Evolutionary conservation across 2,888 invertebrate species (phyloP), one percentile per base, ranked within the genome.

Genomic region (Thecocarcelia acutangulata): DNA sequence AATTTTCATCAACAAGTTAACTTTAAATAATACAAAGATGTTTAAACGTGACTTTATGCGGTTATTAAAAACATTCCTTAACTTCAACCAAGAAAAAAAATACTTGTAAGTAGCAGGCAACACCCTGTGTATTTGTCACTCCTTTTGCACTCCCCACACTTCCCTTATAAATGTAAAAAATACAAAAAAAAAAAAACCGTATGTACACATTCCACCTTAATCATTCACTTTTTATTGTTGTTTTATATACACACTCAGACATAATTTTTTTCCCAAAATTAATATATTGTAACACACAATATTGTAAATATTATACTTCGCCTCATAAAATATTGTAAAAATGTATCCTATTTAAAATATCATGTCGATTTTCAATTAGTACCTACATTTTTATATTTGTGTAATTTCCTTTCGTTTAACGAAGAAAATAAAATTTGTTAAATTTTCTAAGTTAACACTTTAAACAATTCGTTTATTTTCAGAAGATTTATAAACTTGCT

Each of bases 381-480:
- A 83, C 84, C 74, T 84, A 84, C 84, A 79, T 83, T 83, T 80
- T 83, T 83, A 64, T 74, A 75, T 83, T 72, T 79, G 72, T 75
- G 81, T 77, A 66, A 79, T 82, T 78, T 74, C 64, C 74, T 82
- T 70, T 82, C 74, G 74, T 64, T 58, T 66, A 82, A 74, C 64
- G 70, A 70, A 82, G 70, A 82, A 82, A 78, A 63, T 68, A 48
- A 63, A 78, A 66, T 54, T 63, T 40, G 24, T 68, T 54, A 56
- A 40, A 17, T 50, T 58, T 50, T 72, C 33, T 33, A 2, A 37
- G 33, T 40, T 54, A 58, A 46, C 63, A 13, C 48, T 46, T 63
- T 56, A 59, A 44, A 33, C 58, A 66, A 61, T 69, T 70, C 19
- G 52, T 44, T 72, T 54, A 2, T 37, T 69, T 17, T 19, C 19